phyloP scores from a whole-genome alignment of 2,797 vertebrate species.

The Pipistrellus pipistrellus region DNA sequence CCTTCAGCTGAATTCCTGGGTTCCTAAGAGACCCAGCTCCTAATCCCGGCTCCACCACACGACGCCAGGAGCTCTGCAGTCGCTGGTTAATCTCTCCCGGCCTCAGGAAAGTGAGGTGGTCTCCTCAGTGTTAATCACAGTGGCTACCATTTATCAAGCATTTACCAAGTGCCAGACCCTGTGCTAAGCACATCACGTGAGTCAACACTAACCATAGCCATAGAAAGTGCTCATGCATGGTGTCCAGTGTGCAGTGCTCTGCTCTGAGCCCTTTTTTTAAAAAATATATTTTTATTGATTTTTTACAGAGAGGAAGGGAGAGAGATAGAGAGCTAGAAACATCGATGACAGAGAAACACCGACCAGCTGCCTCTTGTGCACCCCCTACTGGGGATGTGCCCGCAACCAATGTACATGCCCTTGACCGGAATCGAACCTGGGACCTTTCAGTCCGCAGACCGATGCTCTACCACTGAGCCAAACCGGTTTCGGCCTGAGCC shows the following conservation, averaged over 20 bases:
- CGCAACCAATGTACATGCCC: no score
- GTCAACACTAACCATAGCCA: background rate
- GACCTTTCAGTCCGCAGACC: no score
- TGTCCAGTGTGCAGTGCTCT: background rate
- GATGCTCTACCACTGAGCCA: no score
- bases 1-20: slow-evolving; percentile 72
- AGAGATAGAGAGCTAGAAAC: no score
- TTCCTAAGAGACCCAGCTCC: slow-evolving; percentile 69
- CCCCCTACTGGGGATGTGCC: no score
- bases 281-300: no score
- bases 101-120: slow-evolving; percentile 38
- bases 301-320: no score
- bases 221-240: background rate
- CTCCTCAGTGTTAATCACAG: background rate
- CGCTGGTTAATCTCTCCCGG: background rate
- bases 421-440: no score
- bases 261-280: background rate
- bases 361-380: no score
- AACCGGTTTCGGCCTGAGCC: no score
- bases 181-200: background rate
- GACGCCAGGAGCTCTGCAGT: slow-evolving; percentile 7
- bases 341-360: no score
- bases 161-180: background rate
- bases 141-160: background rate
- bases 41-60: slow-evolving; percentile 57